Base-by-base conservation (phyloP, 2,888 invertebrate genomes). In the Rhamphomyia laevipes region DNA sequence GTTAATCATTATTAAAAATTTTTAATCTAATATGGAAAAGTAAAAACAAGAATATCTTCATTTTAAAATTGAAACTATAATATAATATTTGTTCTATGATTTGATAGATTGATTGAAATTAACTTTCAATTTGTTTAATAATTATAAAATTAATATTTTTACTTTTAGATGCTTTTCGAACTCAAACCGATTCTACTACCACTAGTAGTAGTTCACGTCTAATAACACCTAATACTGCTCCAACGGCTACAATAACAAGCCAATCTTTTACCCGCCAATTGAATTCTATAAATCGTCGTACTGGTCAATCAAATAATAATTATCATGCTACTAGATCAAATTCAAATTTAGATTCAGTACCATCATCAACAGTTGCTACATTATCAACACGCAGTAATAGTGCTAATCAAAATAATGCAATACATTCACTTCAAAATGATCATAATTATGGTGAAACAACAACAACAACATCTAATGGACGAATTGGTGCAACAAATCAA, bases 361-460 rank as follows among this genome's bases (percentile, higher is more conserved):
- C 37, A 59, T 49, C 52, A 30, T 45, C 51, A n/a, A 46, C 54
- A 31, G 53, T 55, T 15, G 52, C 52, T 31, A 54, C 55, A 57
- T 17, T 4, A 59, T 54, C 55, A 56, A 27, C 5, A 59, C 35
- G 35, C n/a, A n/a, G n/a, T n/a, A n/a, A n/a, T 35, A n/a, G n/a
- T 35, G n/a, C 13, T 35, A 35, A n/a, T 35, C 35, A 35, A 13
- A 13, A 13, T 35, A n/a, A n/a, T n/a, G 57, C 35, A 15, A 58
- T 1, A 49, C 52, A 27, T 52, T 61, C 6, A 57, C 55, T 56
- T 16, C 56, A 58, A 55, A 56, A 56, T 15, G 71, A 71, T 59
- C 70, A 71, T 50, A 68, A 70, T 52, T 71, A 71, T 54, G 67
- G 65, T 16, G 66, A 63, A 47, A 61, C 64, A 11, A 21, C 44